Evolutionary conservation across 2,888 invertebrate genomes (phyloP).

Genomic region (Troides oblongomaculatus): DNA sequence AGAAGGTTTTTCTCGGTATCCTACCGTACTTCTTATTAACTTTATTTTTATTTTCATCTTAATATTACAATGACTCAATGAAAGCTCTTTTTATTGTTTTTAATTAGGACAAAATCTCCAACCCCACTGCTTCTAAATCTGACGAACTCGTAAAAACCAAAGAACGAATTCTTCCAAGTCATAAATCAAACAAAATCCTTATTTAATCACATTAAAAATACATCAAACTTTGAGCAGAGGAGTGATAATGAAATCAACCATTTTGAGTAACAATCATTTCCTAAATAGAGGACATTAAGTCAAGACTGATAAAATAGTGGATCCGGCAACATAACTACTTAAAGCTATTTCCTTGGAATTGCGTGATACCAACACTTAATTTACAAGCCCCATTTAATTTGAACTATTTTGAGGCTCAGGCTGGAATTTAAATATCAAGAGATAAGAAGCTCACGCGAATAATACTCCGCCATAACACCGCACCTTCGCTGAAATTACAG

Average conservation of each 20-base stretch:
- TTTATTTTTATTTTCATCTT: background rate
- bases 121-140: slow-evolving; percentile 5
- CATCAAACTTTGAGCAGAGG: slow-evolving; percentile 3
- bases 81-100: slow-evolving; percentile 17
- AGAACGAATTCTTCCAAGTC: slow-evolving; percentile 2
- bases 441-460: slow-evolving; percentile 77
- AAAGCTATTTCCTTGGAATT: slow-evolving; percentile 72
- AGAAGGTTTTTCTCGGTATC: background rate
- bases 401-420: slow-evolving; percentile 53
- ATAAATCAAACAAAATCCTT: slow-evolving; percentile 8
- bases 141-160: slow-evolving; percentile 4
- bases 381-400: slow-evolving; percentile 60
- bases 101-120: slow-evolving; percentile 16
- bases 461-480: slow-evolving; percentile 49
- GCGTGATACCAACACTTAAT: slow-evolving; percentile 80
- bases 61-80: background rate
- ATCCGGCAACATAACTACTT: slow-evolving; percentile 67
- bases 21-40: slow-evolving; percentile 2
- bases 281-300: slow-evolving; percentile 48
- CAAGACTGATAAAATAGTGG: slow-evolving; percentile 61
- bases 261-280: slow-evolving; percentile 30
- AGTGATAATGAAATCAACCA: slow-evolving; percentile 18
- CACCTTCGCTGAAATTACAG: slow-evolving; percentile 59
- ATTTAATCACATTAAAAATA: slow-evolving; percentile 10
- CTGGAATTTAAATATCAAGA: slow-evolving; percentile 56